A percentile compares a stretch with the other conserved stretches of the same genome.
Evolutionary conservation across 2,113 vertebrate genomes (phyloP).

Genomic region (Microcebus griseorufus): DNA sequence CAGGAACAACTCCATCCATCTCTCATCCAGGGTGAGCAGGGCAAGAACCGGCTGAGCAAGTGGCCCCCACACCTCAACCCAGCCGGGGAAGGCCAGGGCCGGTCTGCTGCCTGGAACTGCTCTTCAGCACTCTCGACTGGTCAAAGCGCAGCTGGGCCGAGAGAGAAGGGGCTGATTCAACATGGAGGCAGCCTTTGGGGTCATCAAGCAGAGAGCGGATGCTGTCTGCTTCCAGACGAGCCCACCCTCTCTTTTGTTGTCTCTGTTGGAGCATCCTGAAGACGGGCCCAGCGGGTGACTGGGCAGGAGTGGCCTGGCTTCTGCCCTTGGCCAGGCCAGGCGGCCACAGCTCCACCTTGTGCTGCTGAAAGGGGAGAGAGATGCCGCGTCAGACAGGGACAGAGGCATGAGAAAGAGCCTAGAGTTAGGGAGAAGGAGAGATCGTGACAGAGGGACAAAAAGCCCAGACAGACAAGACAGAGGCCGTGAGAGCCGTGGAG

Average conservation of each 20-base stretch:
- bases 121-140: neutral
- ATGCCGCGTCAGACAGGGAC: neutral
- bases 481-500: neutral
- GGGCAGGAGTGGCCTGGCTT: neutral
- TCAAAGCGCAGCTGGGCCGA: neutral
- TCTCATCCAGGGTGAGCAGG: neutral
- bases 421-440: neutral
- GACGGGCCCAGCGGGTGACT: neutral
- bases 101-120: neutral
- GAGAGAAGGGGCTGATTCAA: neutral
- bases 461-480: neutral
- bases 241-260: neutral
- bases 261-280: neutral
- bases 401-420: neutral
- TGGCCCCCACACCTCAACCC: neutral
- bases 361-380: neutral
- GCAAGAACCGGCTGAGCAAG: neutral
- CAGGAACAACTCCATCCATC: neutral
- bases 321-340: neutral
- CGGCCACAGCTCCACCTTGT: neutral
- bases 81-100: neutral
- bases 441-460: neutral
- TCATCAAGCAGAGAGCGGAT: neutral
- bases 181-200: neutral
- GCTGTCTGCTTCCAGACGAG: neutral